Conservation (phyloP, 2,113 vertebrate species). For the Leptodactylus fuscus region DNA sequence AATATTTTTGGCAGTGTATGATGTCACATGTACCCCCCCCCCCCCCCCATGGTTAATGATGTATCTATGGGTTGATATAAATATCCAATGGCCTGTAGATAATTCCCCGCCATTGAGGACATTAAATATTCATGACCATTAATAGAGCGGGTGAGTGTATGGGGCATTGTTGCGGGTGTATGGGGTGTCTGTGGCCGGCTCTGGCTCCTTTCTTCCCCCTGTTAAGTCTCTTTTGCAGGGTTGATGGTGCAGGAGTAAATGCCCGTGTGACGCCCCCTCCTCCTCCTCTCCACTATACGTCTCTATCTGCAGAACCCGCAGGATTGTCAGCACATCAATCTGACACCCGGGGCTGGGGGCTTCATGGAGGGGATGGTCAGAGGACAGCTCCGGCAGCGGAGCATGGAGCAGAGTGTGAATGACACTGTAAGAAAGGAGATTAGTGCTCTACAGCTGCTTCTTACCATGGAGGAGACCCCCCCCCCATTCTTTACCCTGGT, state of each 20-base stretch:
- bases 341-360: conserved; percentile 87
- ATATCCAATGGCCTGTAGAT: conserved; percentile 3
- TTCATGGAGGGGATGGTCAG: conserved; percentile 82
- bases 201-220: conserved; percentile 70
- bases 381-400: conserved; percentile 74
- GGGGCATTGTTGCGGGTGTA: conserved; percentile 83
- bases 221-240: conserved; percentile 84
- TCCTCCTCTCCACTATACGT: conserved; percentile 87
- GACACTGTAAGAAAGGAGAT: conserved; percentile 86
- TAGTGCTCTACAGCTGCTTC: conserved; percentile 82
- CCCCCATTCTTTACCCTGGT: conserved; percentile 56
- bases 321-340: conserved; percentile 95
- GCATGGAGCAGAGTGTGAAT: conserved; percentile 82
- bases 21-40: neutral
- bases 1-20: neutral
- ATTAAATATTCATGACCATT: conserved; percentile 98
- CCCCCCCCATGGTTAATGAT: no score
- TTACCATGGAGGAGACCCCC: conserved; percentile 62
- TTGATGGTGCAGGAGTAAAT: conserved; percentile 92
- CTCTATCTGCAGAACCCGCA: conserved; percentile 90
- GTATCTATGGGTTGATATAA: neutral
- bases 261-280: no score
- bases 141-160: conserved; percentile 88
- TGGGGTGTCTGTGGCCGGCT: conserved; percentile 80
- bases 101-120: conserved; percentile 69